Evolutionary conservation across 2,113 vertebrate genomes (phyloP), one percentile per base, ranked within the genome.

Genomic region (Nyctibius bracteatus): DNA sequence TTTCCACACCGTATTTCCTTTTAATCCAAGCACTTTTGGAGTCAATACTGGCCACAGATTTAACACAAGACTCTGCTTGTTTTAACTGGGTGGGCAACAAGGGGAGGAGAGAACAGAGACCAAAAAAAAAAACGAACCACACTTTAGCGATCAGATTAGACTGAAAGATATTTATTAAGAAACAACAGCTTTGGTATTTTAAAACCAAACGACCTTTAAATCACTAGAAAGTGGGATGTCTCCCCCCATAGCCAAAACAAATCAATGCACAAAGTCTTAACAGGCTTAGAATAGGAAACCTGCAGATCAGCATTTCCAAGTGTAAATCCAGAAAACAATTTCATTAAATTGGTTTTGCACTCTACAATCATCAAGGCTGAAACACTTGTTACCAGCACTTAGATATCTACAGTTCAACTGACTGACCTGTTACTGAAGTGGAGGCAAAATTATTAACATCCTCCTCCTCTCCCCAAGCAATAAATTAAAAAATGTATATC

Each of bases 101-200:
- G 6, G 33, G 18, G n/a, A 73, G 35, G 59, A 72, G 30, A 49
- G 24, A 88, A 67, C 3, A 77, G 14, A 87, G 14, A 70, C 21
- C 3, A 30, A 24, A 68, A 14, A 80, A 46, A 55, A 74, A 20
- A 5, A 21, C 20, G 33, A 54, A 52, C 31, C 22, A 82, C 49
- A 35, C 28, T 73, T 37, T 8, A 52, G 25, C n/a, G 62, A 44
- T 72, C 91, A 87, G 82, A 71, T 84, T 72, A 92, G 91, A 91
- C 96, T 96, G 88, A 98, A 98, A 98, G 84, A 17, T 82, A 81
- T 98, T 98, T 98, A 98, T 98, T 98, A 97, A 97, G 96, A 98
- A 98, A 98, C 92, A 97, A 96, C 97, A 97, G 95, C 98, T 98
- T 98, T 98, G 98, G 98, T 98, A 98, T 98, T 97, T 98, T 88